These are phyloP conservation scores for Anagyrus pseudococci DNA, from an alignment of 2,888 invertebrate species.

Conservation along the genomic window DNA sequence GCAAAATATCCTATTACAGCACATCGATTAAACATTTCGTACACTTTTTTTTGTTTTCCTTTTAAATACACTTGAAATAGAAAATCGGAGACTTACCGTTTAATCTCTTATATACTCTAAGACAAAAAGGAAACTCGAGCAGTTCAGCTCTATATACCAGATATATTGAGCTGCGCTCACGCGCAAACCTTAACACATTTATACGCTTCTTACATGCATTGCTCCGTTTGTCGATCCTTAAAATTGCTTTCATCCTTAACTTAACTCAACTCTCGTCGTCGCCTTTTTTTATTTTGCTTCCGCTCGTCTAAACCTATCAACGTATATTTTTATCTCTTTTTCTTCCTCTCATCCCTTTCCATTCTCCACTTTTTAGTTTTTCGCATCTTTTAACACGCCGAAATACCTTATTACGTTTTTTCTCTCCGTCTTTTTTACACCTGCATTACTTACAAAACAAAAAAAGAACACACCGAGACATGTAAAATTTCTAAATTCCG, in stretches of 20 bases:
- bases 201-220: constrained; percentile 33
- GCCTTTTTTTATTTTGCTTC: no score
- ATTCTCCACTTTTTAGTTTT: no score
- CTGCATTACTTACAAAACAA: no score
- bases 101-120: constrained; percentile 34
- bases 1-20: constrained; percentile 35
- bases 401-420: no score
- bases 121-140: constrained; percentile 37
- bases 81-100: constrained; percentile 42
- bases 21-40: constrained; percentile 37
- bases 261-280: constrained; percentile 30
- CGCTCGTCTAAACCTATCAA: constrained; percentile 26
- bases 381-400: no score
- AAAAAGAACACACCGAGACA: no score
- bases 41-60: constrained; percentile 13
- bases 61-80: constrained; percentile 37
- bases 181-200: constrained; percentile 38
- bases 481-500: no score
- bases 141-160: constrained; percentile 37
- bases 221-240: constrained; percentile 32
- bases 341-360: constrained; percentile 21
- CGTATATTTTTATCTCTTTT: constrained; percentile 18
- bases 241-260: constrained; percentile 39
- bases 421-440: no score
- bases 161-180: constrained; percentile 38